Conservation (phyloP, 2,113 vertebrate genomes). For the Passer montanus region DNA sequence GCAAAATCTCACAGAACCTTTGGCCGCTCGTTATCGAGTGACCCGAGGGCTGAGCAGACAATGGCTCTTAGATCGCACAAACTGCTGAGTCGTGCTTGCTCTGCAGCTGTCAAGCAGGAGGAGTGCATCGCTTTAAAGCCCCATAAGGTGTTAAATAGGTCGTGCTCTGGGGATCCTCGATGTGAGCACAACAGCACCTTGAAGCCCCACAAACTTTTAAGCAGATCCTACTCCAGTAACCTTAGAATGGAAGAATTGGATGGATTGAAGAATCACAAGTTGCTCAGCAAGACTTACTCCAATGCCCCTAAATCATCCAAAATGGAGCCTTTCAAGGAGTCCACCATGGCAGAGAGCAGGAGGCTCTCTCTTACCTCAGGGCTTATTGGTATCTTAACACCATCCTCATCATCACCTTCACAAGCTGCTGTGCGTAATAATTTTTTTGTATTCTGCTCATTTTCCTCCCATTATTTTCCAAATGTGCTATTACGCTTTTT, state of each 20-base stretch:
- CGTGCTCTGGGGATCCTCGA: conserved; percentile 82
- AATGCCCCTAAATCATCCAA: conserved; percentile 82
- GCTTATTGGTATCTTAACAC: conserved; percentile 90
- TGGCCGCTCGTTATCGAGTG: conserved; percentile 82
- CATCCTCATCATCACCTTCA: conserved; percentile 82
- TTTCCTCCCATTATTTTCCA: neutral
- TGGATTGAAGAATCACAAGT: conserved; percentile 82
- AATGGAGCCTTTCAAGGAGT: conserved; percentile 84
- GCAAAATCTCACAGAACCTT: conserved; percentile 83
- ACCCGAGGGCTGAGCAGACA: conserved; percentile 81
- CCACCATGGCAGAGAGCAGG: conserved; percentile 79
- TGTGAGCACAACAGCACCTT: conserved; percentile 81
- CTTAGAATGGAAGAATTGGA: conserved; percentile 84
- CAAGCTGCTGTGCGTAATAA: conserved; percentile 81
- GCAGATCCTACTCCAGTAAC: conserved; percentile 84
- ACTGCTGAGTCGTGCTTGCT: conserved; percentile 81
- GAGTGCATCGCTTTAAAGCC: conserved; percentile 80
- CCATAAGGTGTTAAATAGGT: conserved; percentile 81
- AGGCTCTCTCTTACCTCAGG: conserved; percentile 94
- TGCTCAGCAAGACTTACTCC: conserved; percentile 84
- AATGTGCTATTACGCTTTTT: neutral
- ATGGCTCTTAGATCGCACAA: conserved; percentile 81
- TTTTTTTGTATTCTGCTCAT: conserved; percentile 1
- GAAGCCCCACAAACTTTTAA: conserved; percentile 85
- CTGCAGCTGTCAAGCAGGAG: conserved; percentile 74